Evolutionary conservation across 2,113 vertebrate species (phyloP).

Genomic region (Zeus faber): DNA sequence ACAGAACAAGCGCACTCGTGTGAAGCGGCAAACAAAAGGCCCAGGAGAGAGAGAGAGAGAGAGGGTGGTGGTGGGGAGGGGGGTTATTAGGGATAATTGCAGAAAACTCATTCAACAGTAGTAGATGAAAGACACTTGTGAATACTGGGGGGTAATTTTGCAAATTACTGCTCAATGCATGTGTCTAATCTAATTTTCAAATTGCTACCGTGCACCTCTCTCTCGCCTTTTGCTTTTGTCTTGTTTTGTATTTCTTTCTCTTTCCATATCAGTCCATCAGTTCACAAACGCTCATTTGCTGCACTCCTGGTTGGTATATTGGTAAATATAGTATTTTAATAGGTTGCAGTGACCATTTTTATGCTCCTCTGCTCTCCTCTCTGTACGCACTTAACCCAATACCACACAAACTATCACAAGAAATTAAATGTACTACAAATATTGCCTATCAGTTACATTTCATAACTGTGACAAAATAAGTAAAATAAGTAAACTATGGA

Average conservation of each 20-base stretch:
- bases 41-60: slow-evolving; percentile 68
- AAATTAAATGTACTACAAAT: too few species aligned
- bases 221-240: slow-evolving; percentile 4
- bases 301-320: too few species aligned
- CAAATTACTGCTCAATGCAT: slow-evolving; percentile 78
- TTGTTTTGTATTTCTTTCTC: slow-evolving; percentile 25
- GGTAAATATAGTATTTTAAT: too few species aligned
- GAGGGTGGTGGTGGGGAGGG: slow-evolving; percentile 11
- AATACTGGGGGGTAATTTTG: slow-evolving; percentile 80
- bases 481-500: too few species aligned
- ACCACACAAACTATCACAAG: too few species aligned
- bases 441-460: too few species aligned
- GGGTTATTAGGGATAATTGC: slow-evolving; percentile 81
- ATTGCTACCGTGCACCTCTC: slow-evolving; percentile 60
- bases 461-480: too few species aligned
- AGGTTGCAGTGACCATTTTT: too few species aligned
- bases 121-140: slow-evolving; percentile 81
- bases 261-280: background rate
- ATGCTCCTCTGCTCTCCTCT: too few species aligned
- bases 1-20: slow-evolving; percentile 73
- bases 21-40: slow-evolving; percentile 73
- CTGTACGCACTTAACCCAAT: too few species aligned
- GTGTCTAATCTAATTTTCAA: slow-evolving; percentile 79
- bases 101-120: slow-evolving; percentile 77
- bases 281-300: background rate